Conservation (phyloP, 2,888 invertebrate species). For the Conistra vaccinii region DNA sequence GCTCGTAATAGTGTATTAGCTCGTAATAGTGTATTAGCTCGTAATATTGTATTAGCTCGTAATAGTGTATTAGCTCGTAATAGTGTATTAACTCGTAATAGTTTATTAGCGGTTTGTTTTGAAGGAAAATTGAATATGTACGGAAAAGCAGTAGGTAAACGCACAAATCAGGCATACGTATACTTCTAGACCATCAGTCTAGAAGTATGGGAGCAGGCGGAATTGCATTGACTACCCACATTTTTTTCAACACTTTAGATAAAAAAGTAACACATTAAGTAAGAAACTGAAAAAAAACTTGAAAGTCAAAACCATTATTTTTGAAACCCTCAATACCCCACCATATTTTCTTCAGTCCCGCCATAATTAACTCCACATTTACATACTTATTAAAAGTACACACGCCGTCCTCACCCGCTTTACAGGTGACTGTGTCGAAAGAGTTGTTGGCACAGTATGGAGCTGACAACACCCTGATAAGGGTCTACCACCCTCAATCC, state of each 20-base stretch:
- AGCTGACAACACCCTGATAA: constrained; percentile 64
- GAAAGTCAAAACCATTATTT: neutral
- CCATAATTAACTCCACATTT: constrained; percentile 46
- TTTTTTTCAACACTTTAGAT: neutral
- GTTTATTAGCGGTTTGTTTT: no score
- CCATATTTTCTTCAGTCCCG: constrained; percentile 1
- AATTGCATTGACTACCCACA: neutral
- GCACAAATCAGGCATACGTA: no score
- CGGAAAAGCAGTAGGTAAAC: no score
- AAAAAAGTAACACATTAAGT: neutral
- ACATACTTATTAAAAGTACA: constrained; percentile 56
- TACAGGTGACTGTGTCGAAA: constrained; percentile 50
- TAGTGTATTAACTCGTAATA: no score
- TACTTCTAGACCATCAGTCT: no score
- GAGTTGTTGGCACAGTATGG: constrained; percentile 62
- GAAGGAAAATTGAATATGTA: no score
- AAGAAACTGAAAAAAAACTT: neutral
- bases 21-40: no score
- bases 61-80: no score
- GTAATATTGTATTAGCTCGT: no score
- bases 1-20: no score
- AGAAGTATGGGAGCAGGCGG: no score
- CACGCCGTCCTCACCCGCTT: constrained; percentile 4
- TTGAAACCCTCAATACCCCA: neutral
- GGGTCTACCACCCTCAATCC: constrained; percentile 53